Conservation (phyloP, 2,888 invertebrate genomes). For the Agriopis aurantiaria region DNA sequence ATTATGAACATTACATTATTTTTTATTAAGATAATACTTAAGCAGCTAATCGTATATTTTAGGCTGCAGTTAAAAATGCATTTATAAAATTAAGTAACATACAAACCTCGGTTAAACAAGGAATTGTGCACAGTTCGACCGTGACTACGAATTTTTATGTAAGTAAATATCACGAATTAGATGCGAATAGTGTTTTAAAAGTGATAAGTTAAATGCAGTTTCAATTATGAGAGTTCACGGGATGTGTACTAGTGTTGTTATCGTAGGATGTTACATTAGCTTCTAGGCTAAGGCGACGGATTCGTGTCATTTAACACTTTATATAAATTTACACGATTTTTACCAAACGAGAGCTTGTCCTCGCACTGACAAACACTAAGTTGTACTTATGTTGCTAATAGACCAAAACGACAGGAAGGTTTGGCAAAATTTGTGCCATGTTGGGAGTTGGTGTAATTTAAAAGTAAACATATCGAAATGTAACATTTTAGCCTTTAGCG, state of each 20-base stretch:
- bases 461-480: conserved; percentile 81
- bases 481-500: conserved; percentile 84
- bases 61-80: conserved; percentile 53
- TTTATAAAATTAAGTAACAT: conserved; percentile 62
- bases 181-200: conserved; percentile 53
- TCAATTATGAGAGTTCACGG: conserved; percentile 74
- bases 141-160: conserved; percentile 72
- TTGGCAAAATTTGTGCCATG: conserved; percentile 81
- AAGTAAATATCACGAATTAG: conserved; percentile 63
- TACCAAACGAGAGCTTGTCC: conserved; percentile 31
- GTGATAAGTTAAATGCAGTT: conserved; percentile 53
- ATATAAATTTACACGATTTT: conserved; percentile 36
- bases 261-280: conserved; percentile 78
- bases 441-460: conserved; percentile 78
- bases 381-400: conserved; percentile 55
- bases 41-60: conserved; percentile 28
- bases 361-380: conserved; percentile 37
- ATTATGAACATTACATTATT: conserved; percentile 18
- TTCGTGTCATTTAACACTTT: conserved; percentile 38
- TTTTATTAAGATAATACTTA: conserved; percentile 10
- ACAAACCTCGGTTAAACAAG: conserved; percentile 68
- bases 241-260: conserved; percentile 68
- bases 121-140: conserved; percentile 77
- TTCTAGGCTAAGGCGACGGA: conserved; percentile 52
- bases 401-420: conserved; percentile 60